These are phyloP conservation scores for Pseudonaja textilis DNA, from an alignment of 2,113 vertebrate species.

Conservation along the genomic window DNA sequence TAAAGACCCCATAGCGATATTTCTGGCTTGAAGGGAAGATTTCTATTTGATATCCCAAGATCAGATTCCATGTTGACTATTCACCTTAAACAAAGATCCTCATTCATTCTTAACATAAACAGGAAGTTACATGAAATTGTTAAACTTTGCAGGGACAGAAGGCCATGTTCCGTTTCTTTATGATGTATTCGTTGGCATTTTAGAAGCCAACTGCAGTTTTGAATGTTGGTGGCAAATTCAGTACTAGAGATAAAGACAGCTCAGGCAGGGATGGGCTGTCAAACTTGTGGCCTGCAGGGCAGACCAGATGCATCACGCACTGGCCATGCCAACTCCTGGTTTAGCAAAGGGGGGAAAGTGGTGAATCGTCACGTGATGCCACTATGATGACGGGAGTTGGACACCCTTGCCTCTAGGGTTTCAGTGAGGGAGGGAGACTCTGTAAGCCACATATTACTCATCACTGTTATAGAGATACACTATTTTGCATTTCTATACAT, in stretches of 20 bases:
- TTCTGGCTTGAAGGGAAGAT: background rate
- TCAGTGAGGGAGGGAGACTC: background rate
- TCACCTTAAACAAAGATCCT: background rate
- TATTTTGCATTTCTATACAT: background rate
- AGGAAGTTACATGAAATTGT: background rate
- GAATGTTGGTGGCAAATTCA: background rate
- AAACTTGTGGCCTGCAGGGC: too few relatives aligned
- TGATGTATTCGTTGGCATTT: background rate
- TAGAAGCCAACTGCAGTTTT: background rate
- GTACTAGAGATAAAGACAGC: background rate
- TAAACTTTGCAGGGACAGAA: background rate
- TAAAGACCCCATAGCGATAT: constrained; percentile 10
- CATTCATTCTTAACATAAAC: background rate
- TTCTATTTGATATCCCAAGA: background rate
- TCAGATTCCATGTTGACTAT: background rate
- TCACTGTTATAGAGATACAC: background rate
- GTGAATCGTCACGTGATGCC: too few relatives aligned
- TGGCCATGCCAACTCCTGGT: accelerated
- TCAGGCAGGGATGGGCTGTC: background rate
- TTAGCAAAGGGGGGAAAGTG: too few relatives aligned
- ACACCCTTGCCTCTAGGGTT: background rate
- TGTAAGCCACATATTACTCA: background rate
- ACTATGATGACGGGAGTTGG: too few relatives aligned
- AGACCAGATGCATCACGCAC: too few relatives aligned
- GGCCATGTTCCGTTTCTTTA: background rate